Evolutionary conservation across 1,140 invertebrate genomes (phyloP).

Genomic region (Drosophila tristis): DNA sequence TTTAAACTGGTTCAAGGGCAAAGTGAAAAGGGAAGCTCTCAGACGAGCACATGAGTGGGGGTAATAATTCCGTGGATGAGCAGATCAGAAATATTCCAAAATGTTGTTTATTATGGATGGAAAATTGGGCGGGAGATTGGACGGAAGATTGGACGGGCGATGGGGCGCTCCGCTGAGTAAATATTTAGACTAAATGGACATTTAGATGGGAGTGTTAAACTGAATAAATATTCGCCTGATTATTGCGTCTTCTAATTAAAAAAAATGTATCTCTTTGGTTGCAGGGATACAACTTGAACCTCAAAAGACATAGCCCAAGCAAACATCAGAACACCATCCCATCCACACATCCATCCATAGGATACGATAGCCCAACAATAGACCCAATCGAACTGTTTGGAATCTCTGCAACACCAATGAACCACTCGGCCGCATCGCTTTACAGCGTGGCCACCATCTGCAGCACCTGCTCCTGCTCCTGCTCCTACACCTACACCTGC

Average conservation of each 20-base stretch:
- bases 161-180: constrained; percentile 27
- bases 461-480: constrained; percentile 38
- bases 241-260: not conserved
- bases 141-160: too few species aligned
- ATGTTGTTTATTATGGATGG: constrained; percentile 27
- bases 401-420: constrained; percentile 73
- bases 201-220: constrained; percentile 19
- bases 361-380: constrained; percentile 3
- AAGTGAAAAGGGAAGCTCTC: constrained; percentile 9
- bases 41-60: constrained; percentile 11
- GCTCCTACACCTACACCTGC: constrained; percentile 29
- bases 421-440: constrained; percentile 72
- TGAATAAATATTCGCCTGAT: constrained; percentile 29
- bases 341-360: constrained; percentile 7
- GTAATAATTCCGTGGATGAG: constrained; percentile 5
- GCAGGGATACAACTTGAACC: constrained; percentile 66
- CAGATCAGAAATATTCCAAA: constrained; percentile 3
- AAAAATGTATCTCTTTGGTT: constrained; percentile 5
- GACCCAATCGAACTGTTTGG: constrained; percentile 29
- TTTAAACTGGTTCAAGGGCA: constrained; percentile 37
- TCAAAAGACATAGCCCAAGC: constrained; percentile 53
- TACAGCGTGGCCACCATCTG: constrained; percentile 72
- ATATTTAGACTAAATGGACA: constrained; percentile 46
- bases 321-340: not conserved
- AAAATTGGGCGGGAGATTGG: constrained; percentile 1